Evolutionary conservation across 2,888 invertebrate genomes (phyloP), one percentile per base, ranked within the genome.

Genomic region (Orchestes rusci): DNA sequence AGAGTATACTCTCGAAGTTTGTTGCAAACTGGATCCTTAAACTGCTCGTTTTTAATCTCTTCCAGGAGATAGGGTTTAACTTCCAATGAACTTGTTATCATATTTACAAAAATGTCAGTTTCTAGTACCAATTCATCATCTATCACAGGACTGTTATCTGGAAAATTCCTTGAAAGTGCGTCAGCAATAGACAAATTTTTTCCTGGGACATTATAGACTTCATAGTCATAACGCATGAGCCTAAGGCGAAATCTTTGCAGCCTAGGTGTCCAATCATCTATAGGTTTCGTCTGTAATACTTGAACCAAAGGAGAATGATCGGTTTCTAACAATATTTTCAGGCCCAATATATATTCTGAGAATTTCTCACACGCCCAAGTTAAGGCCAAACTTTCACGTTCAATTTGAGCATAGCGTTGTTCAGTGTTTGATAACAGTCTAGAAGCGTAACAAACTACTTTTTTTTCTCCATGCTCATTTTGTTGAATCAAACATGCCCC

Each of bases 331-430:
- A n/a, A n/a, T n/a, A n/a, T n/a, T n/a, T n/a, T n/a, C 7, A 39
- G 16, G 0, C 49, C 49, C 10, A 29, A 19, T 4, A 50, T 40
- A 15, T 38, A 47, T 4, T 47, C 47, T 2, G 29, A 23, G 39
- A 47, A 44, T 43, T 55, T 54, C 39, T 65, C 62, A 4, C 57
- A 54, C 3, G 61, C 62, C 53, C 57, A 60, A 0, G 55, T 56
- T 1, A 64, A 41, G 5, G 60, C 65, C 5, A 67, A 45, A 0
- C 62, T 59, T 52, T 68, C 64, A n/a, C n/a, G n/a, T n/a, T n/a
- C n/a, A n/a, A n/a, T n/a, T n/a, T n/a, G n/a, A n/a, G n/a, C n/a
- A 42, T 45, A 29, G n/a, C n/a, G n/a, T n/a, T n/a, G n/a, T n/a
- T n/a, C n/a, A n/a, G n/a, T n/a, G n/a, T n/a, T n/a, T n/a, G 53